These are phyloP conservation scores for Branchinecta lindahli DNA, from an alignment of 1,140 invertebrate species.

Conservation along the genomic window DNA sequence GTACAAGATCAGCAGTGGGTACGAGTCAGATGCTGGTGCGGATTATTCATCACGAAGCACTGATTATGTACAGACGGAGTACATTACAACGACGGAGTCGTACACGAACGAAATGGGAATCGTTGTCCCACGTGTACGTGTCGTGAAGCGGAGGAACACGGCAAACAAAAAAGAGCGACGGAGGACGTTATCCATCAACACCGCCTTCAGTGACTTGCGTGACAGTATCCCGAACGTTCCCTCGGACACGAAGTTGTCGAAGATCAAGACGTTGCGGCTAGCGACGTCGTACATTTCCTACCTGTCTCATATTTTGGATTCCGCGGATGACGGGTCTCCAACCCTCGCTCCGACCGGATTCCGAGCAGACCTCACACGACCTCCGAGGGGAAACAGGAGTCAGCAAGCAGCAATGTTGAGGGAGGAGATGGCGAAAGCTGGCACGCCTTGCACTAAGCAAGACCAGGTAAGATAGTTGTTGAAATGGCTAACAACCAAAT, in stretches of 20 bases:
- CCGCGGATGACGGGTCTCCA: slow-evolving; percentile 33
- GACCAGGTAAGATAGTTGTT: not conserved
- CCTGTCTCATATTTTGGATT: slow-evolving; percentile 45
- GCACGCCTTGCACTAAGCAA: not conserved
- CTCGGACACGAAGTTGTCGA: slow-evolving; percentile 75
- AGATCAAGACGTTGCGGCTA: slow-evolving; percentile 77
- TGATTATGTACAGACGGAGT: not conserved
- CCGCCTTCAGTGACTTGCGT: slow-evolving; percentile 73
- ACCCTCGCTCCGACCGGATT: slow-evolving; percentile 33
- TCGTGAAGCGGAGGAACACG: slow-evolving; percentile 25
- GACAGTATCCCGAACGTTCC: slow-evolving; percentile 93
- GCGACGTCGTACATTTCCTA: slow-evolving; percentile 85
- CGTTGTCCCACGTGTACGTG: slow-evolving; percentile 14
- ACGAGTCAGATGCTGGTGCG: not conserved
- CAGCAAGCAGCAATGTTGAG: not conserved
- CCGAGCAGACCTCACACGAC: slow-evolving; percentile 36
- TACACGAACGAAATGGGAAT: not conserved
- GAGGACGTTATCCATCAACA: slow-evolving; percentile 82
- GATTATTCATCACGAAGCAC: not conserved
- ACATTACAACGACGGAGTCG: not conserved
- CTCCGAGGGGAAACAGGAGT: not conserved
- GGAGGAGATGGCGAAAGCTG: not conserved
- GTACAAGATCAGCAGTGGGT: not conserved
- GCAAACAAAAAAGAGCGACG: slow-evolving; percentile 91
- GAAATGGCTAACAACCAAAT: too few relatives aligned